Conservation (phyloP, 2,888 invertebrate species). For the Mesorhabditis sp. region DNA sequence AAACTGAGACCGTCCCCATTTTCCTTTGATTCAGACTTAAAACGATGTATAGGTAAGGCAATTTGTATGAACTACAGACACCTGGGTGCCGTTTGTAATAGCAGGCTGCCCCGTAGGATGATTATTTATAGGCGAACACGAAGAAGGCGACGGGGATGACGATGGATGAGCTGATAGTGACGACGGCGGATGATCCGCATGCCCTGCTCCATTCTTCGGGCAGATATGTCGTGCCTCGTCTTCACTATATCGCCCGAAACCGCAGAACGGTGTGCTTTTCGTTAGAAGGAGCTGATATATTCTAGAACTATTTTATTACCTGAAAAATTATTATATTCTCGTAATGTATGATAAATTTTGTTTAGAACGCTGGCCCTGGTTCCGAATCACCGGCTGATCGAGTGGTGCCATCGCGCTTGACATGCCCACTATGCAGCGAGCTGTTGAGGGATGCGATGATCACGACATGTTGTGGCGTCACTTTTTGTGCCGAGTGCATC, state of each 20-base stretch:
- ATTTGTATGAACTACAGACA: too few species aligned
- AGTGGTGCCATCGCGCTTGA: slow-evolving; percentile 82
- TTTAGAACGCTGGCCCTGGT: background rate
- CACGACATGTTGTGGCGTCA: slow-evolving; percentile 95
- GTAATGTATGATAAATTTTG: background rate
- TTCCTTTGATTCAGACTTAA: too few species aligned
- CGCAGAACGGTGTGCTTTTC: slow-evolving; percentile 68
- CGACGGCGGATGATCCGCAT: slow-evolving; percentile 59
- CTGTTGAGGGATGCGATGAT: slow-evolving; percentile 82
- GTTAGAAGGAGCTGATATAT: background rate
- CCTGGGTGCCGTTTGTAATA: too few species aligned
- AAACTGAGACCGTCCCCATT: too few species aligned
- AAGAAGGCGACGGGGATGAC: slow-evolving; percentile 89
- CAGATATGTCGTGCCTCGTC: slow-evolving; percentile 61
- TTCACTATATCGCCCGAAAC: slow-evolving; percentile 74
- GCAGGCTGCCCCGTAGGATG: background rate
- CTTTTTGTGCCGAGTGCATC: slow-evolving; percentile 94
- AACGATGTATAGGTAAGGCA: too few species aligned
- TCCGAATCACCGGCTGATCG: slow-evolving; percentile 18
- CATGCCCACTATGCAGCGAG: slow-evolving; percentile 87
- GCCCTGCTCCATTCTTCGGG: slow-evolving; percentile 61
- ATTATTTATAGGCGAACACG: slow-evolving; percentile 48
- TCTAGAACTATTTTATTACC: slow-evolving; percentile 4
- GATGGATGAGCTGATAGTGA: slow-evolving; percentile 61
- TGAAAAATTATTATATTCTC: background rate